phyloP scores from a whole-genome alignment of 2,888 invertebrate species.

The Dicranocentrus wangi region DNA sequence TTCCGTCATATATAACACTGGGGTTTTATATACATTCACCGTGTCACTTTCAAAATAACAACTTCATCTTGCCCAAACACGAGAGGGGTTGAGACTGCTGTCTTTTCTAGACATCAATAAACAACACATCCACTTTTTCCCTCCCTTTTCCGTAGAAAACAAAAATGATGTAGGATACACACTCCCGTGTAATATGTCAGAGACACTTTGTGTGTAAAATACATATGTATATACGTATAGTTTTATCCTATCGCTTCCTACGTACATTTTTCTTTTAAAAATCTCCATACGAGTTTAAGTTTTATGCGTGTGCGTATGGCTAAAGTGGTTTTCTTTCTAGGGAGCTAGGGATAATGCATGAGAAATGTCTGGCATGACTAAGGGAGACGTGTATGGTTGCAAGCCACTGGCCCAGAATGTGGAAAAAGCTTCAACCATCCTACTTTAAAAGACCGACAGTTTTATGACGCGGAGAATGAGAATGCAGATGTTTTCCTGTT shows the following conservation, averaged over 20 bases:
- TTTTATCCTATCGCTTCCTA: no score
- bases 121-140: slow-evolving; percentile 18
- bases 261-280: no score
- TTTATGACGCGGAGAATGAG: slow-evolving; percentile 29
- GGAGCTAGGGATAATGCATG: background rate
- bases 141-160: slow-evolving; percentile 19
- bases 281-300: slow-evolving; percentile 36
- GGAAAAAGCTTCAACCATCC: background rate
- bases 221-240: no score
- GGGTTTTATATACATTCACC: background rate
- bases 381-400: background rate
- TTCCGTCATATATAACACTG: no score
- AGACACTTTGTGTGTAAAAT: no score
- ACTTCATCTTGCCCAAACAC: slow-evolving; percentile 48
- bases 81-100: slow-evolving; percentile 43
- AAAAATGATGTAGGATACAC: no score
- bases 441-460: slow-evolving; percentile 22
- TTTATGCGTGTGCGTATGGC: slow-evolving; percentile 37
- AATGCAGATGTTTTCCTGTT: slow-evolving; percentile 17
- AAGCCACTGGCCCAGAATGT: background rate
- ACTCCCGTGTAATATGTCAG: no score
- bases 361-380: slow-evolving; percentile 8
- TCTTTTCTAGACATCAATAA: slow-evolving; percentile 47
- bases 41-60: slow-evolving; percentile 41
- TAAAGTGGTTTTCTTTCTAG: slow-evolving; percentile 11